Conservation (phyloP, 2,113 vertebrate genomes). For the Cololabis saira region DNA sequence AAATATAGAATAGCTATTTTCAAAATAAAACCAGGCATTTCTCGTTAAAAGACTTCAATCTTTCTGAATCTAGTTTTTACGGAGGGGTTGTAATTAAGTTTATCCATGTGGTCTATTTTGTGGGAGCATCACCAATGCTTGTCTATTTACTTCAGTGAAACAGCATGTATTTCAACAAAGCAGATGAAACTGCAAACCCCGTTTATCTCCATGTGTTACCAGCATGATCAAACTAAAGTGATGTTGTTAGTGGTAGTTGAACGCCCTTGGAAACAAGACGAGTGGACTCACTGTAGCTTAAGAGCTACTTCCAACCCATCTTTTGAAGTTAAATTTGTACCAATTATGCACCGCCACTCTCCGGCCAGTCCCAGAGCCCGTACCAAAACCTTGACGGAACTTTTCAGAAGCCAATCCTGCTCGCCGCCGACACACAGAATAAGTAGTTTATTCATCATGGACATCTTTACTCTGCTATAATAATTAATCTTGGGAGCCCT, state of each 20-base stretch:
- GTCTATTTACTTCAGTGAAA: too few species aligned
- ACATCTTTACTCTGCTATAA: constrained; percentile 37
- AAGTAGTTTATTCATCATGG: constrained; percentile 34
- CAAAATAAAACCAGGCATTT: too few species aligned
- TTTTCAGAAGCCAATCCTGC: constrained; percentile 31
- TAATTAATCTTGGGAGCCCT: constrained; percentile 41
- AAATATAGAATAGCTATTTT: too few species aligned
- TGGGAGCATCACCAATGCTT: too few species aligned
- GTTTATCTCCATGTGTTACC: too few species aligned
- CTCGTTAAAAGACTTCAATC: too few species aligned
- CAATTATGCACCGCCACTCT: neutral
- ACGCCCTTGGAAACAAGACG: neutral
- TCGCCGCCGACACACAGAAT: constrained; percentile 19
- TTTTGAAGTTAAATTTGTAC: neutral
- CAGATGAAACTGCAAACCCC: too few species aligned
- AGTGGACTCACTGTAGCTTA: neutral
- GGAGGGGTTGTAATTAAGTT: too few species aligned
- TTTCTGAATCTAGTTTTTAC: too few species aligned
- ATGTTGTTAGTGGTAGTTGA: neutral
- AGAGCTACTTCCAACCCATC: neutral
- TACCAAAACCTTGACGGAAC: constrained; percentile 18
- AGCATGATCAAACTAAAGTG: too few species aligned
- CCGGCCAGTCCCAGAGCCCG: neutral
- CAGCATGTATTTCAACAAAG: too few species aligned
- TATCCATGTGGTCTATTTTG: too few species aligned